phyloP scores from a whole-genome alignment of 2,888 invertebrate genomes.

The Ophion ventricosus region DNA sequence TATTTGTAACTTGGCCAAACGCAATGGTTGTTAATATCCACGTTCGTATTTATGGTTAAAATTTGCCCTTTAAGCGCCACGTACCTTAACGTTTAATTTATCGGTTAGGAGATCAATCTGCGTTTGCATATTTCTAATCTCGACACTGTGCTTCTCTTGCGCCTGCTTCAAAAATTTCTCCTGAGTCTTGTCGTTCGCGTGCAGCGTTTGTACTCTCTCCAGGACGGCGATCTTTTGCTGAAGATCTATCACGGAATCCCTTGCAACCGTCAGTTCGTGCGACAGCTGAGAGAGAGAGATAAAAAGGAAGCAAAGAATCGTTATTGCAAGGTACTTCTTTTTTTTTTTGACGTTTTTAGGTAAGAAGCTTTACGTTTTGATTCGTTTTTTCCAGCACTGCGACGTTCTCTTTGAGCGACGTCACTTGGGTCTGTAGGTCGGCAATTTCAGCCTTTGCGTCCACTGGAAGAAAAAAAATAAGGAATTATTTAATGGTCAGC shows the following conservation, averaged over 20 bases:
- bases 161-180: conserved; percentile 83
- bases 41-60: conserved; percentile 60
- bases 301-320: not conserved
- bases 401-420: conserved; percentile 75
- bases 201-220: conserved; percentile 77
- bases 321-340: not conserved
- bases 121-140: conserved; percentile 84
- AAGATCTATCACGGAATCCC: conserved; percentile 76
- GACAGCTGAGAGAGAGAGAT: conserved; percentile 72
- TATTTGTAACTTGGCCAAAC: conserved; percentile 73
- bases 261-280: conserved; percentile 76
- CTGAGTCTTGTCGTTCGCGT: conserved; percentile 77
- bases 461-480: conserved; percentile 67
- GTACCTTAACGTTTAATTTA: conserved; percentile 81
- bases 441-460: conserved; percentile 78
- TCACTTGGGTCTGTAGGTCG: conserved; percentile 75
- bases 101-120: conserved; percentile 82
- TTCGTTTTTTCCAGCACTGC: conserved; percentile 77
- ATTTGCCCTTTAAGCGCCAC: not conserved
- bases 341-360: not conserved
- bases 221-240: conserved; percentile 78
- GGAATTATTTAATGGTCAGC: not conserved
- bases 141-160: conserved; percentile 84
- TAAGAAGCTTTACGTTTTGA: conserved; percentile 75
- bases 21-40: conserved; percentile 71